Conservation (phyloP, 2,113 vertebrate genomes). For the Nipponia nippon region DNA sequence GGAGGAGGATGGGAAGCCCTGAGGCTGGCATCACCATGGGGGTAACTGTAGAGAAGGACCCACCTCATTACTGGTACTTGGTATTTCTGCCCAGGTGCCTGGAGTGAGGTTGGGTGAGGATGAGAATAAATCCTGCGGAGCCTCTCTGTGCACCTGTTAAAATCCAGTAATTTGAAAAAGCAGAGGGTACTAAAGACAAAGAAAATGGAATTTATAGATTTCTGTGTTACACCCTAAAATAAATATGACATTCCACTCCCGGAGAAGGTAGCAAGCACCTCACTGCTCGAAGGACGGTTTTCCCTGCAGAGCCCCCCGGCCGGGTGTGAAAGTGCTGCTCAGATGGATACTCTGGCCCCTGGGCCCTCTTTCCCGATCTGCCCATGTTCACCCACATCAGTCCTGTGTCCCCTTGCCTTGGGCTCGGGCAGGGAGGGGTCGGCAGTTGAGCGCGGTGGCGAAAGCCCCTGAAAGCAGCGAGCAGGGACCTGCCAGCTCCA, state of each 20-base stretch:
- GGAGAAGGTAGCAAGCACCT: neutral
- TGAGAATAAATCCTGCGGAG: neutral
- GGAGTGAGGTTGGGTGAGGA: neutral
- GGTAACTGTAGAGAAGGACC: neutral
- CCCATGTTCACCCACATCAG: neutral
- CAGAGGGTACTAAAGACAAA: neutral
- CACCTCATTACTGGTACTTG: neutral
- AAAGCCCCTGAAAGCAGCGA: neutral
- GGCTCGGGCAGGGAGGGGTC: neutral
- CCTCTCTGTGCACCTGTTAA: neutral
- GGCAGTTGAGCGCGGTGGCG: fast-evolving
- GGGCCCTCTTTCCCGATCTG: neutral
- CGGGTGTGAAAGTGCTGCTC: fast-evolving
- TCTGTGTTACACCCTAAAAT: neutral
- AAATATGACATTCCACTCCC: neutral
- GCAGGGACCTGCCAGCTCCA: neutral
- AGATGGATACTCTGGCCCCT: neutral
- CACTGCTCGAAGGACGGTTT: neutral
- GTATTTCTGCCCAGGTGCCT: neutral
- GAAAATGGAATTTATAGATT: neutral
- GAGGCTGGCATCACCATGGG: neutral
- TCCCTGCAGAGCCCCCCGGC: neutral
- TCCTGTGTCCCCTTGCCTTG: fast-evolving
- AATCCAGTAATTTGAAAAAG: neutral
- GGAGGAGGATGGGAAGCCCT: neutral